Percentiles rank a stretch among this genome's conserved stretches.
Conservation (phyloP, 2,888 invertebrate species). For the Caenorhabditis imperialis region DNA sequence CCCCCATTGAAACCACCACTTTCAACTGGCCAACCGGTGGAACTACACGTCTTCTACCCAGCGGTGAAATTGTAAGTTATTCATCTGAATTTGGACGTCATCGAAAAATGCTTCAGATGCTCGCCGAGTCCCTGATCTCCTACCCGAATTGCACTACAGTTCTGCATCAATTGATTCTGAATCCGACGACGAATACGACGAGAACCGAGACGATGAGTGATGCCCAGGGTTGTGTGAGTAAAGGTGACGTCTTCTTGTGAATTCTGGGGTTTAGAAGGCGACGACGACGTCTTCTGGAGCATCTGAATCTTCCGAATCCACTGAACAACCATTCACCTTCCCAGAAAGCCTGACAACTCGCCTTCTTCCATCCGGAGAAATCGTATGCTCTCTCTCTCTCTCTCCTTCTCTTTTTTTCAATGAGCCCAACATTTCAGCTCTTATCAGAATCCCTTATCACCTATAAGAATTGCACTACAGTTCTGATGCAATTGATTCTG, state of each 20-base stretch:
- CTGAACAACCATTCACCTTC: neutral
- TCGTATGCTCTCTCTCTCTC: neutral
- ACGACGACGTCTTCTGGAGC: neutral
- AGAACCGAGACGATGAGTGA: neutral
- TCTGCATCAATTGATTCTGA: neutral
- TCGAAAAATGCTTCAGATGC: neutral
- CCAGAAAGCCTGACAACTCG: neutral
- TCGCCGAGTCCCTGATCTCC: neutral
- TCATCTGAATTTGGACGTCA: too few relatives aligned
- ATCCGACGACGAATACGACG: neutral
- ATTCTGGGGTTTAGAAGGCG: neutral
- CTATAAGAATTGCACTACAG: neutral
- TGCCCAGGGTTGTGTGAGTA: slow-evolving; percentile 12
- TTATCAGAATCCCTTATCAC: neutral
- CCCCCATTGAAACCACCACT: neutral
- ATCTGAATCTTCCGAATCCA: too few relatives aligned
- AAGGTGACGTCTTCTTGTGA: neutral
- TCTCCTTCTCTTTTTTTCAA: too few relatives aligned
- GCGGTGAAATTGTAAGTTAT: neutral
- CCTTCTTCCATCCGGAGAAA: neutral
- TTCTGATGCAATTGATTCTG: neutral
- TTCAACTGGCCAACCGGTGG: neutral
- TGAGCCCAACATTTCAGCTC: too few relatives aligned
- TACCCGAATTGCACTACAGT: slow-evolving; percentile 9
- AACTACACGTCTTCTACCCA: neutral